These are phyloP conservation scores for Dromococcyx pavoninus DNA, from an alignment of 2,797 vertebrate genomes.

Conservation along the genomic window DNA sequence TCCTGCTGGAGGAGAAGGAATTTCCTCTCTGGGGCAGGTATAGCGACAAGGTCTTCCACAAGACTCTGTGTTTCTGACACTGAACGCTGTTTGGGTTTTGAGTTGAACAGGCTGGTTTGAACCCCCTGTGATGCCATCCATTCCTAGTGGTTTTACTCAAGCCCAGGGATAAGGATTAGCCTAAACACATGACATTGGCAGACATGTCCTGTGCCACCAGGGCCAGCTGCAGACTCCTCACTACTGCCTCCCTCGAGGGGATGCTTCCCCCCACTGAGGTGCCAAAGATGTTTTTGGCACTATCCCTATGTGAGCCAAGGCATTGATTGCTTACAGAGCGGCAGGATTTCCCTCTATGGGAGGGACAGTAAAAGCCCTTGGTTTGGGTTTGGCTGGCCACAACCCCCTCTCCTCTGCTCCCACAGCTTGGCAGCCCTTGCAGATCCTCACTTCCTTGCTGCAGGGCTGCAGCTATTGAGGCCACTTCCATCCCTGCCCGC, in stretches of 20 bases:
- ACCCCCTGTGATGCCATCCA: fast-evolving
- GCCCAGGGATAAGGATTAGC: background rate
- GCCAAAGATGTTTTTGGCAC: background rate
- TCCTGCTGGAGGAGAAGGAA: background rate
- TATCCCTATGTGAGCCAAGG: background rate
- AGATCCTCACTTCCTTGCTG: background rate
- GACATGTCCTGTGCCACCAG: fast-evolving
- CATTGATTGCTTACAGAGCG: fast-evolving
- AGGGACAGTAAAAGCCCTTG: background rate
- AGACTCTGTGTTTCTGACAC: background rate
- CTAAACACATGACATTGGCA: background rate
- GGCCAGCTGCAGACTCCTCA: background rate
- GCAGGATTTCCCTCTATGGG: fast-evolving
- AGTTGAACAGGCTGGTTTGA: background rate
- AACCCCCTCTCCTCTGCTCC: background rate
- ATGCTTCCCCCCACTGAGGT: fast-evolving
- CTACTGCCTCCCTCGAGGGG: background rate
- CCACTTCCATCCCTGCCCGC: background rate
- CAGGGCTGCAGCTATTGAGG: background rate
- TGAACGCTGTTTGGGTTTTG: background rate
- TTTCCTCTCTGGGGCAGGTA: background rate
- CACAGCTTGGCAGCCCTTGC: background rate
- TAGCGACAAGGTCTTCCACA: background rate
- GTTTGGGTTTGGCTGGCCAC: background rate
- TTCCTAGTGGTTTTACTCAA: fast-evolving